Percentiles rank a stretch among this genome's conserved stretches.
phyloP scores from a whole-genome alignment of 2,113 vertebrate genomes.

The Cryptoleucopteryx plumbea region DNA sequence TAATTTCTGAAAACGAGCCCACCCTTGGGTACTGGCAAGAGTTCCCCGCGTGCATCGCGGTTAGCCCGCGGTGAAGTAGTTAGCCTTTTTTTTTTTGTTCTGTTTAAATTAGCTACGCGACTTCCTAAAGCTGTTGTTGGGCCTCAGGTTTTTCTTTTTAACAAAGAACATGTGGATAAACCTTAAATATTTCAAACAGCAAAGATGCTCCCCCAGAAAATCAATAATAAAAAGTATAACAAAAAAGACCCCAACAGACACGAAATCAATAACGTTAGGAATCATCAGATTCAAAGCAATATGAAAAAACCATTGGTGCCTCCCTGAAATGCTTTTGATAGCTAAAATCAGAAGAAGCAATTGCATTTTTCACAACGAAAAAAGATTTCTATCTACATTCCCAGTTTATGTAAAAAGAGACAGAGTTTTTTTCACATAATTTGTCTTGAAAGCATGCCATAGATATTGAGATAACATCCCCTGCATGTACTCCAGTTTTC shows the following conservation, averaged over 20 bases:
- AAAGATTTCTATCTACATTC: not conserved
- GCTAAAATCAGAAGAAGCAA: not conserved
- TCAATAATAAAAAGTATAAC: not conserved
- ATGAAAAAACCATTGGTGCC: not conserved
- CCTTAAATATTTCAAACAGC: not conserved
- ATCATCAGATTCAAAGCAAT: not conserved
- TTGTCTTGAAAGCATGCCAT: not conserved
- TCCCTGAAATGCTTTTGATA: not conserved
- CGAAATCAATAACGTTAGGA: not conserved
- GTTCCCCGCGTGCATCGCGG: accelerated
- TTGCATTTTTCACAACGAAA: not conserved
- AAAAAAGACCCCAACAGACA: not conserved
- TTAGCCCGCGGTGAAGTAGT: not conserved
- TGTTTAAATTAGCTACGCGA: not conserved
- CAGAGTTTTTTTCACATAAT: not conserved
- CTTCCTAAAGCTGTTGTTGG: not conserved
- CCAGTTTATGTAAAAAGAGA: not conserved
- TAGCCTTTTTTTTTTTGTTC: not conserved
- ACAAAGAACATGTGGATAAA: not conserved
- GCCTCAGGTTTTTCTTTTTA: not conserved
- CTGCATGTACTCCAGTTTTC: not conserved
- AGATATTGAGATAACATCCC: not conserved
- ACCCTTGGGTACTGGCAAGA: not conserved
- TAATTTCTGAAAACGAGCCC: not conserved
- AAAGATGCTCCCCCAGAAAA: not conserved